A percentile compares a stretch with the other conserved stretches of the same genome.
Evolutionary conservation across 1,140 invertebrate species (phyloP).

Genomic region (Diplogasteroides magnus): DNA sequence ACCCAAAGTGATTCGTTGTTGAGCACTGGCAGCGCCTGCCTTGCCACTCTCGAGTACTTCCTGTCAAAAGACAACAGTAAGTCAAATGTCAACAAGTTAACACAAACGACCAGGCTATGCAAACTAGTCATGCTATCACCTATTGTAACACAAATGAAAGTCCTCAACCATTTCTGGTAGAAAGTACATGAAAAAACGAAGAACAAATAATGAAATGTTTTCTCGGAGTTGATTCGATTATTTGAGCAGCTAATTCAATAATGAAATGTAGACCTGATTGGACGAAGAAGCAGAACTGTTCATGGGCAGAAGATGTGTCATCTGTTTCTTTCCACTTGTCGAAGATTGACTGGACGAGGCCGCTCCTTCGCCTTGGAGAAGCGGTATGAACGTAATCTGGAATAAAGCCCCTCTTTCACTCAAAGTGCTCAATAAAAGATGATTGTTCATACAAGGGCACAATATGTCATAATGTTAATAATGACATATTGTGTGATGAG

Average conservation of each 20-base stretch:
- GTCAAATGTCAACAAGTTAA: no score
- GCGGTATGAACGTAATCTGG: background rate
- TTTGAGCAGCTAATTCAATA: no score
- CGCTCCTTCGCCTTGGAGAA: background rate
- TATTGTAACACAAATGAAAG: no score
- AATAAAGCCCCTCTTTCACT: background rate
- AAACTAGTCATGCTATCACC: no score
- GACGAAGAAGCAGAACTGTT: background rate
- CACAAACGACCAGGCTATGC: no score
- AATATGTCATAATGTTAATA: background rate
- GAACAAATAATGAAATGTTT: no score
- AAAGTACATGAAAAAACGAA: no score
- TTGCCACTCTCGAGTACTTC: no score
- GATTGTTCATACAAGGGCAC: background rate
- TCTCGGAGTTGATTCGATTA: no score
- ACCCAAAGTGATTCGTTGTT: constrained; percentile 53
- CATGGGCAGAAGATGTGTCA: background rate
- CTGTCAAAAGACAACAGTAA: no score
- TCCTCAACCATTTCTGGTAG: no score
- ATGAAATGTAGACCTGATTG: no score
- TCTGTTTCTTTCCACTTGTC: background rate
- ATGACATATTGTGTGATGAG: background rate
- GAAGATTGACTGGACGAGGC: background rate
- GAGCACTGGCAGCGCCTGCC: constrained; percentile 10
- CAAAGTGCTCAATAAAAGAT: background rate